phyloP scores from a whole-genome alignment of 2,888 invertebrate species.

The Sesamia inferens region DNA sequence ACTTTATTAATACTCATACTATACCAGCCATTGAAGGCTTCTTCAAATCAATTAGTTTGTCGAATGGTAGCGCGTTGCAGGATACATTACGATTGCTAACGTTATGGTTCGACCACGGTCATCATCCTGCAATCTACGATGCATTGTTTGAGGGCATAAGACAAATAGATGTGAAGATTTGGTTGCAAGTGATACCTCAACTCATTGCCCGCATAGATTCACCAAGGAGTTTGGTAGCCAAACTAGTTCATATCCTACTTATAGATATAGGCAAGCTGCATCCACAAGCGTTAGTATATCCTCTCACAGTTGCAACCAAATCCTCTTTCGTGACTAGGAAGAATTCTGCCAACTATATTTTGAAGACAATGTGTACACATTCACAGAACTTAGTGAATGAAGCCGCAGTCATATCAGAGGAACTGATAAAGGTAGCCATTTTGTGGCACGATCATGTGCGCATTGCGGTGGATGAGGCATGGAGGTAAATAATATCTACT shows the following conservation, averaged over 20 bases:
- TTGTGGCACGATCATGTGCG: conserved; percentile 98
- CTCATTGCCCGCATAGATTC: conserved; percentile 99
- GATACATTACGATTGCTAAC: conserved; percentile 98
- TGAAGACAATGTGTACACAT: conserved; percentile 98
- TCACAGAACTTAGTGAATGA: conserved; percentile 97
- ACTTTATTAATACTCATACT: conserved; percentile 91
- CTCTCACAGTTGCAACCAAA: conserved; percentile 98
- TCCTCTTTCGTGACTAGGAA: conserved; percentile 95
- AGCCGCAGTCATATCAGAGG: conserved; percentile 98
- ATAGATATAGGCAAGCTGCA: conserved; percentile 99
- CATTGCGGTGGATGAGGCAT: conserved; percentile 97
- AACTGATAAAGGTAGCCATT: conserved; percentile 99
- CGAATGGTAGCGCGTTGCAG: conserved; percentile 97
- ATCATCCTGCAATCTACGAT: conserved; percentile 97
- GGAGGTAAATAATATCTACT: conserved; percentile 80
- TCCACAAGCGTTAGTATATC: conserved; percentile 99
- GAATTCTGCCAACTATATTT: conserved; percentile 97
- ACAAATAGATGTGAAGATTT: conserved; percentile 98
- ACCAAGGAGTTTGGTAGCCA: conserved; percentile 95
- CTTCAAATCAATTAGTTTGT: conserved; percentile 97
- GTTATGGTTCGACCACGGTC: conserved; percentile 99
- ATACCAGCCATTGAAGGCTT: conserved; percentile 98
- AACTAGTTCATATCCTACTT: conserved; percentile 97
- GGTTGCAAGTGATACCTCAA: conserved; percentile 99
- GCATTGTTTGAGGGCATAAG: conserved; percentile 97